phyloP scores from a whole-genome alignment of 2,797 vertebrate species.

The Mycteria americana region DNA sequence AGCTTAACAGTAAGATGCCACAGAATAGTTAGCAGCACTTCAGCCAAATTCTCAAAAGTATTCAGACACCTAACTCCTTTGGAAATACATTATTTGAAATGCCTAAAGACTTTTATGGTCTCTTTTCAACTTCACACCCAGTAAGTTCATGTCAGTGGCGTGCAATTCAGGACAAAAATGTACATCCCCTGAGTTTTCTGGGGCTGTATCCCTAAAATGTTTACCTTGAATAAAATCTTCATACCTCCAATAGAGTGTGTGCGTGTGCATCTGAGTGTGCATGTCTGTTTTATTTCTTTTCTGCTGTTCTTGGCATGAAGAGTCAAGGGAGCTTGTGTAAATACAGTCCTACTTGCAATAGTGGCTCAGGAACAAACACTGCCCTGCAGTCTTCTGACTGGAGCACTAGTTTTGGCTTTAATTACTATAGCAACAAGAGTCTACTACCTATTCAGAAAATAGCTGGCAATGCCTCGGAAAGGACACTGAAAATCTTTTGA shows the following conservation, averaged over 20 bases:
- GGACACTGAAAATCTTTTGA: not conserved
- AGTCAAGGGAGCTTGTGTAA: not conserved
- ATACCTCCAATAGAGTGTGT: not conserved
- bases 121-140: not conserved
- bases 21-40: not conserved
- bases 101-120: not conserved
- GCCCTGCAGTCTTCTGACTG: not conserved
- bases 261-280: not conserved
- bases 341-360: not conserved
- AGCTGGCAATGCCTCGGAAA: not conserved
- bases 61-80: not conserved
- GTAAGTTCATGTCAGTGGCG: not conserved
- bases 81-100: not conserved
- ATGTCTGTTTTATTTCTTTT: not conserved
- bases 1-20: not conserved
- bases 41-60: not conserved
- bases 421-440: not conserved
- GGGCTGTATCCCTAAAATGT: not conserved
- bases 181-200: not conserved
- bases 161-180: not conserved
- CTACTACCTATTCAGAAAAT: not conserved
- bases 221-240: not conserved
- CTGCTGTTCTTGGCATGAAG: not conserved
- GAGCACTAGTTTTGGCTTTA: not conserved
- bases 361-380: not conserved